Percentiles rank a stretch among this genome's conserved stretches.
Conservation (phyloP, 1,140 invertebrate species). For the Heliconius hewitsoni region DNA sequence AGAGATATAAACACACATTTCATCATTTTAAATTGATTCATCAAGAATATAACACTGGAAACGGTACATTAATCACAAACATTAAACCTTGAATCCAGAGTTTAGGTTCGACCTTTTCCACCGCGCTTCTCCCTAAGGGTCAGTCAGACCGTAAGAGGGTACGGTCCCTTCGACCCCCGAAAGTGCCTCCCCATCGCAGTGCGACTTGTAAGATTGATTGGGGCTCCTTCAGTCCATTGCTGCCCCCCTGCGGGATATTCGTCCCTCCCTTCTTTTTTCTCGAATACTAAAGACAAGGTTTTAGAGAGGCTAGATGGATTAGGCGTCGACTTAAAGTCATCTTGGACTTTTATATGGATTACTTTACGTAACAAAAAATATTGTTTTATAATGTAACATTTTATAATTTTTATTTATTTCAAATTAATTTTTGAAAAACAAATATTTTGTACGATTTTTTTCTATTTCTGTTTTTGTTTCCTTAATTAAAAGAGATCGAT, state of each 20-base stretch:
- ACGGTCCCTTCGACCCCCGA: slow-evolving; percentile 71
- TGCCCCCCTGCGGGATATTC: slow-evolving; percentile 67
- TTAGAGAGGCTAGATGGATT: slow-evolving; percentile 56
- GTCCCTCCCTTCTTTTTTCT: slow-evolving; percentile 77
- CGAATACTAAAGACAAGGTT: slow-evolving; percentile 58
- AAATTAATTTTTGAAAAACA: not conserved
- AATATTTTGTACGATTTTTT: not conserved
- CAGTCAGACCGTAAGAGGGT: slow-evolving; percentile 74
- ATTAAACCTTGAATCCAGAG: slow-evolving; percentile 62
- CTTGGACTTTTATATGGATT: not conserved
- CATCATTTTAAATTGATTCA: slow-evolving; percentile 35
- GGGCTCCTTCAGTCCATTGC: slow-evolving; percentile 80
- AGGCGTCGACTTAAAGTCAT: slow-evolving; percentile 12
- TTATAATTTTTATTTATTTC: not conserved
- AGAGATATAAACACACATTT: slow-evolving; percentile 14
- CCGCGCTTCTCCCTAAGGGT: slow-evolving; percentile 62
- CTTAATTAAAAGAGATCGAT: not conserved
- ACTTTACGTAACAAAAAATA: not conserved
- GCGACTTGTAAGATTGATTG: slow-evolving; percentile 82
- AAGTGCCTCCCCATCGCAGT: slow-evolving; percentile 57
- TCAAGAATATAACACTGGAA: slow-evolving; percentile 39
- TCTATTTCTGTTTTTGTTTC: not conserved
- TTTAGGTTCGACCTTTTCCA: slow-evolving; percentile 66
- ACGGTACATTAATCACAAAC: slow-evolving; percentile 55
- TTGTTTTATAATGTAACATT: slow-evolving; percentile 3